These are phyloP conservation scores for Pogona vitticeps DNA, from an alignment of 2,113 vertebrate genomes.

Conservation along the genomic window DNA sequence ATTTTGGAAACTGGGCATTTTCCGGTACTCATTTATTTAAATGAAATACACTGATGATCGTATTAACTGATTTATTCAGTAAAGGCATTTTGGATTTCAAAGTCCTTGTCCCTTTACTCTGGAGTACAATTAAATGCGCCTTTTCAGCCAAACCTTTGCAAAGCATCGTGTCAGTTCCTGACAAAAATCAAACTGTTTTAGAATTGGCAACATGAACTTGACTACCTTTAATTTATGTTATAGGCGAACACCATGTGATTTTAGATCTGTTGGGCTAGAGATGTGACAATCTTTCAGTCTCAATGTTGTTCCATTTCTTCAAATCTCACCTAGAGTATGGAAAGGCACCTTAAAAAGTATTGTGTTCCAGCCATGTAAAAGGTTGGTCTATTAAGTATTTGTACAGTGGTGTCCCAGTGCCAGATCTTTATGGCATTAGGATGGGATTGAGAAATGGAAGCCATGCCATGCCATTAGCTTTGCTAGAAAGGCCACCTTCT, in stretches of 20 bases:
- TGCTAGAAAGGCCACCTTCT: too few relatives aligned
- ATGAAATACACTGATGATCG: conserved; percentile 41
- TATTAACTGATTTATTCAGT: conserved; percentile 25
- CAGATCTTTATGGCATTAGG: not conserved
- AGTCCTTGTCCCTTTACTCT: conserved; percentile 8
- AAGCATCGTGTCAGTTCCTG: not conserved
- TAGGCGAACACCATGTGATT: too few relatives aligned
- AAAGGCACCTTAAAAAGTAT: not conserved
- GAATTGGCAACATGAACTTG: not conserved
- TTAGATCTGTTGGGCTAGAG: too few relatives aligned
- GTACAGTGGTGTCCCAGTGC: not conserved
- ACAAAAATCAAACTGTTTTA: not conserved
- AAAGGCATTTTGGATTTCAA: not conserved
- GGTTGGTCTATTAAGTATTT: not conserved
- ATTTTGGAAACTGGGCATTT: not conserved
- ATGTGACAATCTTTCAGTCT: too few relatives aligned
- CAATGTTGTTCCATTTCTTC: too few relatives aligned
- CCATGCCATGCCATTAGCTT: too few relatives aligned
- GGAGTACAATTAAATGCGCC: not conserved
- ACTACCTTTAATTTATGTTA: not conserved
- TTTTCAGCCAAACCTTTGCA: not conserved
- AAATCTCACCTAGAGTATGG: too few relatives aligned
- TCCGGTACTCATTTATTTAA: not conserved
- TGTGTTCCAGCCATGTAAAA: not conserved
- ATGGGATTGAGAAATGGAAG: not conserved